phyloP scores from a whole-genome alignment of 2,888 invertebrate species.

The Hydrotaea cyrtoneurina region DNA sequence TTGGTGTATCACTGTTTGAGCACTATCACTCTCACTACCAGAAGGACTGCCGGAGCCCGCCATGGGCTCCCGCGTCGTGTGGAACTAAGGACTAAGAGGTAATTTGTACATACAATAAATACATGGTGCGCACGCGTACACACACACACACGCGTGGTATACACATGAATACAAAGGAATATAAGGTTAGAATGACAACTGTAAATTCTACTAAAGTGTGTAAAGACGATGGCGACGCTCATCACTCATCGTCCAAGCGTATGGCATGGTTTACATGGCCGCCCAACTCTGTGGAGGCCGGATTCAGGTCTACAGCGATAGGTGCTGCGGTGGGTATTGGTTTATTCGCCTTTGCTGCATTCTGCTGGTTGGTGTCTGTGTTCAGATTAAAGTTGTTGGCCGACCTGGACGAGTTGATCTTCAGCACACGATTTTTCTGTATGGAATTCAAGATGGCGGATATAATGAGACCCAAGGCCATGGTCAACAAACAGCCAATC shows the following conservation, averaged over 20 bases:
- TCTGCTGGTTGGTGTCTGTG: conserved; percentile 61
- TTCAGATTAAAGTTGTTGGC: conserved; percentile 67
- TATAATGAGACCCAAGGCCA: conserved; percentile 87
- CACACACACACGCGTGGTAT: background rate
- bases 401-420: conserved; percentile 72
- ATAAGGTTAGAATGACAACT: background rate
- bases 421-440: conserved; percentile 75
- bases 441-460: conserved; percentile 84
- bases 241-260: conserved; percentile 77
- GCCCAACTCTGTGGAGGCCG: conserved; percentile 58
- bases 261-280: conserved; percentile 78
- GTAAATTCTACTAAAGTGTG: background rate
- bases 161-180: conserved; percentile 35
- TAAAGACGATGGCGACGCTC: background rate
- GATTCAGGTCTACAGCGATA: conserved; percentile 27
- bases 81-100: conserved; percentile 59
- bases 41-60: conserved; percentile 22
- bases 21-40: conserved; percentile 22
- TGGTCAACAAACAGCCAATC: conserved; percentile 88
- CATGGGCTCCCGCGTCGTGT: conserved; percentile 14
- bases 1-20: conserved; percentile 50
- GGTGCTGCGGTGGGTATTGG: background rate
- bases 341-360: conserved; percentile 44
- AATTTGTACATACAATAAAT: conserved; percentile 61
- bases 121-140: conserved; percentile 15